A percentile compares a stretch with the other conserved stretches of the same genome.
phyloP scores from a whole-genome alignment of 37 sponge, comb jelly and placozoan species.

The Haliclona indistincta region DNA sequence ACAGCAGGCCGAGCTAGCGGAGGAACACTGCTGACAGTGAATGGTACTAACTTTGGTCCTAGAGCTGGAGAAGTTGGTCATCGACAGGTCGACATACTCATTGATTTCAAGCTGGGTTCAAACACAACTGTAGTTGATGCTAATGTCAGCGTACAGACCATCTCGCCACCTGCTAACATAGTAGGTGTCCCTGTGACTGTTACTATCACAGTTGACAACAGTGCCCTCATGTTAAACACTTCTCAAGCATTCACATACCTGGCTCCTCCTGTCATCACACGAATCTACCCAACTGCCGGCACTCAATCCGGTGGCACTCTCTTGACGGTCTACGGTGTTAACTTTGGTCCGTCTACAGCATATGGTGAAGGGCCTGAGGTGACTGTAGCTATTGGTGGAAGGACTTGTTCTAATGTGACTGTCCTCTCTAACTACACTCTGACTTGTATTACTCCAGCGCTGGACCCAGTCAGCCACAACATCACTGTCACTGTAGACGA shows the following conservation, averaged over 20 bases:
- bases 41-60: slow-evolving; percentile 82
- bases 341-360: slow-evolving; percentile 85
- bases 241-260: slow-evolving; percentile 82
- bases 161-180: slow-evolving; percentile 53
- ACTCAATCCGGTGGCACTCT: slow-evolving; percentile 67
- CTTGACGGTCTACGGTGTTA: slow-evolving; percentile 66
- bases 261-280: slow-evolving; percentile 61
- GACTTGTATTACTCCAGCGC: slow-evolving; percentile 68
- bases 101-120: slow-evolving; percentile 35
- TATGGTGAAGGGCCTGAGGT: slow-evolving; percentile 75
- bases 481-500: slow-evolving; percentile 80
- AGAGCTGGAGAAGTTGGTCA: slow-evolving; percentile 36
- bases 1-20: slow-evolving; percentile 79
- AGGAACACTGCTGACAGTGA: slow-evolving; percentile 69
- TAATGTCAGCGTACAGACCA: slow-evolving; percentile 41
- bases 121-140: slow-evolving; percentile 55
- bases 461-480: slow-evolving; percentile 38
- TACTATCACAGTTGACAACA: slow-evolving; percentile 78
- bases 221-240: slow-evolving; percentile 66
- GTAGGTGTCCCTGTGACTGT: slow-evolving; percentile 57
- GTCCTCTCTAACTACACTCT: slow-evolving; percentile 54
- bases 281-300: slow-evolving; percentile 69
- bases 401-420: slow-evolving; percentile 66
- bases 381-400: slow-evolving; percentile 57
- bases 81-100: slow-evolving; percentile 66